Evolutionary conservation across 2,113 vertebrate genomes (phyloP).

Genomic region (Excalfactoria chinensis): DNA sequence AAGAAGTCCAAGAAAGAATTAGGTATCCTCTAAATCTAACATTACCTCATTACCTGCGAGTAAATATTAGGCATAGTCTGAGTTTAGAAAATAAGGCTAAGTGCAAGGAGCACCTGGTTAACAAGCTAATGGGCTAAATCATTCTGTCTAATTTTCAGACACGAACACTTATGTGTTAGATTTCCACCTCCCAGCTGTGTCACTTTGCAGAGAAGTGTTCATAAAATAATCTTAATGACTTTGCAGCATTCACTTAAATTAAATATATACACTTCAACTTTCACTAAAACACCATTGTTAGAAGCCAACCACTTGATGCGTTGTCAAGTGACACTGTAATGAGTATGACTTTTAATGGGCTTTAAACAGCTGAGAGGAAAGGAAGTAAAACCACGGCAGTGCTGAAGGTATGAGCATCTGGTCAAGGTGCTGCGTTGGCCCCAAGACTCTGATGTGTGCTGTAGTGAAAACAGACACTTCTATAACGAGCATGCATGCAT

Average conservation of each 20-base stretch:
- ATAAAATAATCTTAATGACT: constrained; percentile 18
- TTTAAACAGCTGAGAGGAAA: constrained; percentile 25
- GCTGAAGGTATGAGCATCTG: neutral
- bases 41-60: constrained; percentile 26
- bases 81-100: constrained; percentile 54
- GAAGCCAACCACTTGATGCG: constrained; percentile 19
- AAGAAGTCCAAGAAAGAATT: constrained; percentile 50
- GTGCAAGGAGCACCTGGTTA: constrained; percentile 12
- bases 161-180: neutral
- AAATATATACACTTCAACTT: constrained; percentile 22
- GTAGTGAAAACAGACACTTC: neutral
- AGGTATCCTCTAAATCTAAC: constrained; percentile 27
- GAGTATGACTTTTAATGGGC: neutral
- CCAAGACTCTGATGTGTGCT: neutral
- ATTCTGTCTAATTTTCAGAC: constrained; percentile 35
- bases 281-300: constrained; percentile 16
- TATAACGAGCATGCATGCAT: neutral
- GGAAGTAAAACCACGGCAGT: neutral
- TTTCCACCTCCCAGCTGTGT: constrained; percentile 25
- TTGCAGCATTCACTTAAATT: constrained; percentile 13
- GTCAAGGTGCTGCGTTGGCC: neutral
- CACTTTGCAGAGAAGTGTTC: neutral
- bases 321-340: neutral
- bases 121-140: constrained; percentile 23
- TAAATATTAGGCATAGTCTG: constrained; percentile 33